Percentiles rank a stretch among this genome's conserved stretches.
phyloP scores from a whole-genome alignment of 2,888 invertebrate species.

The Pterobdella sp. region DNA sequence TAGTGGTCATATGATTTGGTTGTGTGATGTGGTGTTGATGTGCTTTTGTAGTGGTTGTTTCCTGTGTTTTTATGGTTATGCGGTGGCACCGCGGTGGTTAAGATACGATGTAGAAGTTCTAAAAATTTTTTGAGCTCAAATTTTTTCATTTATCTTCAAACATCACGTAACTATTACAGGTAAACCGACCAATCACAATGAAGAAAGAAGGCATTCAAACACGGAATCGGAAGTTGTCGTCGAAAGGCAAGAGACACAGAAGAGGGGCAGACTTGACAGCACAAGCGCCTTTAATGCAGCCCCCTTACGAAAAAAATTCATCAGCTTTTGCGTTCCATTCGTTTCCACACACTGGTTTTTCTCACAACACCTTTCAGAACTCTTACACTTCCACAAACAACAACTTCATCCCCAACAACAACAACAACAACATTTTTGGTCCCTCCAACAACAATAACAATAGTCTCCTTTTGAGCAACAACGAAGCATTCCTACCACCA shows the following conservation, averaged over 20 bases:
- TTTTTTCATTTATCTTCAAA: not conserved
- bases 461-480: not conserved
- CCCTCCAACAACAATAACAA: conserved; percentile 12
- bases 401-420: conserved; percentile 1
- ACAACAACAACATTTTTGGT: not conserved
- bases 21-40: too few species aligned
- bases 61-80: not conserved
- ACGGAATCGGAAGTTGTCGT: conserved; percentile 32
- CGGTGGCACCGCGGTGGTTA: not conserved
- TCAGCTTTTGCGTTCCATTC: conserved; percentile 21
- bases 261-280: conserved; percentile 26
- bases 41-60: too few species aligned
- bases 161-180: conserved; percentile 15
- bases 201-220: conserved; percentile 33
- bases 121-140: not conserved
- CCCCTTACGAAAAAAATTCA: conserved; percentile 28
- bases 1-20: too few species aligned
- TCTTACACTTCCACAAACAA: not conserved
- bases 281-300: conserved; percentile 18
- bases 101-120: not conserved
- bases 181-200: conserved; percentile 33
- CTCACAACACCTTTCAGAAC: not conserved
- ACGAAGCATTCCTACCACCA: conserved; percentile 1
- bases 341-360: conserved; percentile 14
- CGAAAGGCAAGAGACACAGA: conserved; percentile 31